Percentiles rank a stretch among this genome's conserved stretches.
phyloP scores from a whole-genome alignment of 1,140 invertebrate species.

The Tenebrio molitor region DNA sequence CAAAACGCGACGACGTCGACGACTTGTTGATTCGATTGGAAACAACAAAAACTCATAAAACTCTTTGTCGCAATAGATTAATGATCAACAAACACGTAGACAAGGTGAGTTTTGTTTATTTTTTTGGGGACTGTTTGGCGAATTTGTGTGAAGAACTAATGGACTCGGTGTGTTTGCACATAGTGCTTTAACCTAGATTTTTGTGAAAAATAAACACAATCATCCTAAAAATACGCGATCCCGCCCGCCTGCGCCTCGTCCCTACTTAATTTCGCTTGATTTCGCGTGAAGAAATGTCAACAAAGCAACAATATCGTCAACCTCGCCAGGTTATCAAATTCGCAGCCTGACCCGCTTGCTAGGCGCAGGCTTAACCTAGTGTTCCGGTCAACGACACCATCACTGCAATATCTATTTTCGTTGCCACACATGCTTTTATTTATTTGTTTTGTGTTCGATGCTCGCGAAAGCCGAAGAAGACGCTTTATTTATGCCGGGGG shows the following conservation, averaged over 20 bases:
- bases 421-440: constrained; percentile 19
- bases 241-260: not conserved
- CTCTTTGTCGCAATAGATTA: constrained; percentile 15
- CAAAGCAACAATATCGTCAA: not conserved
- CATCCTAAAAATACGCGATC: constrained; percentile 13
- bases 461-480: constrained; percentile 13
- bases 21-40: no score
- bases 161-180: constrained; percentile 17
- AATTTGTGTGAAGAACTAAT: constrained; percentile 31
- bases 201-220: constrained; percentile 32
- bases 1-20: no score
- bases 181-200: constrained; percentile 28
- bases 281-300: constrained; percentile 21
- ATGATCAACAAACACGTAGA: constrained; percentile 5
- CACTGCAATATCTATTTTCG: constrained; percentile 37
- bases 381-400: constrained; percentile 44
- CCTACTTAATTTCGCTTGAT: not conserved
- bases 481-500: not conserved
- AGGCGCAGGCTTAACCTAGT: constrained; percentile 44
- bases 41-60: no score
- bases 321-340: constrained; percentile 17
- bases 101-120: constrained; percentile 22
- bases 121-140: constrained; percentile 5
- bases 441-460: constrained; percentile 25
- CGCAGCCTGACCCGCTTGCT: constrained; percentile 36